Percentiles rank a stretch among this genome's conserved stretches.
phyloP scores from a whole-genome alignment of 1,140 invertebrate species.

The Penaeus vannamei region DNA sequence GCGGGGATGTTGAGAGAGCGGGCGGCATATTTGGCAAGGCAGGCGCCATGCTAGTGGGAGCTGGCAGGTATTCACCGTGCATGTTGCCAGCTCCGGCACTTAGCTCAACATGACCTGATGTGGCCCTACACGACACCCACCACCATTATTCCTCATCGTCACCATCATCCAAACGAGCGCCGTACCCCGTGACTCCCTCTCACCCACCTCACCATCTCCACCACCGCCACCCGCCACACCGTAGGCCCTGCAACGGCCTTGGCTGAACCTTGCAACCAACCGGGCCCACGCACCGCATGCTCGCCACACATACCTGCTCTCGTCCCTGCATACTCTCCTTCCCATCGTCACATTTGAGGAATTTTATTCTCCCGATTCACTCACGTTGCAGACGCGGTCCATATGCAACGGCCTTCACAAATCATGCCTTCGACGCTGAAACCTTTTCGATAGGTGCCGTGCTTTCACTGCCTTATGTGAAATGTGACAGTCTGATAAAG shows the following conservation, averaged over 20 bases:
- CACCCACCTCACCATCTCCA: constrained; percentile 26
- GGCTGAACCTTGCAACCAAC: constrained; percentile 58
- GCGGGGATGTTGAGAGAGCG: constrained; percentile 57
- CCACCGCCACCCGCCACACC: constrained; percentile 54
- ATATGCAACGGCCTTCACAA: no score
- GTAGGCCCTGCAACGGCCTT: constrained; percentile 64
- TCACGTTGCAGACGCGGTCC: no score
- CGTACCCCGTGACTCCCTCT: constrained; percentile 12
- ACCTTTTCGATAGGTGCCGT: no score
- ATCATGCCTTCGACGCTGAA: no score
- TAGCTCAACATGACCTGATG: constrained; percentile 55
- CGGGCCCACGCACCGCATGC: constrained; percentile 24
- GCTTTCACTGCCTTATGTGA: no score
- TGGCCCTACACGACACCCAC: constrained; percentile 1
- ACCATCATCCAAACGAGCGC: constrained; percentile 9
- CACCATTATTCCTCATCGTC: background rate
- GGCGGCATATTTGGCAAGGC: constrained; percentile 64
- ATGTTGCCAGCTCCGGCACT: constrained; percentile 63
- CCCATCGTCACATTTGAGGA: no score
- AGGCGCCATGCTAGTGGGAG: constrained; percentile 63
- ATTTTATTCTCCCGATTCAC: no score
- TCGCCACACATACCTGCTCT: background rate
- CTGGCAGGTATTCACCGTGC: constrained; percentile 63
- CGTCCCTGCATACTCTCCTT: background rate
- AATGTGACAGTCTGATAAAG: no score